Conservation (phyloP, 1,140 invertebrate genomes). For the Triops cancriformis region DNA sequence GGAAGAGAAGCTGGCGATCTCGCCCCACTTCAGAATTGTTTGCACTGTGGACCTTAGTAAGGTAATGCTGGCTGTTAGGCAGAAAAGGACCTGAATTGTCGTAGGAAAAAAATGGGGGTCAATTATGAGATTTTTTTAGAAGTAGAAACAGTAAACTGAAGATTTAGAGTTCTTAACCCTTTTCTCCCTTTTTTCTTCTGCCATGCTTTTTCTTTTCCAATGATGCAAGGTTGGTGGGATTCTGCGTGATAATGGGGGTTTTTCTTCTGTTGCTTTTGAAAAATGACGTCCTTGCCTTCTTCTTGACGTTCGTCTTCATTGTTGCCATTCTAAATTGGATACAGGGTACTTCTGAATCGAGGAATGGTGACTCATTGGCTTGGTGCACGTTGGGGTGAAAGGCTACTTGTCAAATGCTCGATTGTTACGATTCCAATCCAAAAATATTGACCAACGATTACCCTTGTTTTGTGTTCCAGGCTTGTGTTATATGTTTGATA, state of each 20-base stretch:
- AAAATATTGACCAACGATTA: conserved; percentile 2
- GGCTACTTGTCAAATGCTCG: conserved; percentile 2
- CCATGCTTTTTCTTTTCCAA: neutral
- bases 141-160: no score
- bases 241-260: neutral
- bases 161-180: neutral
- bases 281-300: neutral
- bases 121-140: no score
- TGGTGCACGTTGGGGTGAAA: conserved; percentile 4
- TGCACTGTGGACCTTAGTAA: no score
- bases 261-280: neutral
- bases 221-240: neutral
- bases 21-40: no score
- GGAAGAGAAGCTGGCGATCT: no score
- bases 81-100: no score
- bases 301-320: neutral
- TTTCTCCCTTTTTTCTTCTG: neutral
- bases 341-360: neutral
- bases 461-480: conserved; percentile 12
- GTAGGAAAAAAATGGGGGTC: no score
- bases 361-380: neutral
- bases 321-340: neutral
- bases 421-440: neutral
- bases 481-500: conserved; percentile 4
- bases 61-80: no score